Base-by-base conservation (phyloP, 2,113 vertebrate genomes). In the Danionella cerebrum region DNA sequence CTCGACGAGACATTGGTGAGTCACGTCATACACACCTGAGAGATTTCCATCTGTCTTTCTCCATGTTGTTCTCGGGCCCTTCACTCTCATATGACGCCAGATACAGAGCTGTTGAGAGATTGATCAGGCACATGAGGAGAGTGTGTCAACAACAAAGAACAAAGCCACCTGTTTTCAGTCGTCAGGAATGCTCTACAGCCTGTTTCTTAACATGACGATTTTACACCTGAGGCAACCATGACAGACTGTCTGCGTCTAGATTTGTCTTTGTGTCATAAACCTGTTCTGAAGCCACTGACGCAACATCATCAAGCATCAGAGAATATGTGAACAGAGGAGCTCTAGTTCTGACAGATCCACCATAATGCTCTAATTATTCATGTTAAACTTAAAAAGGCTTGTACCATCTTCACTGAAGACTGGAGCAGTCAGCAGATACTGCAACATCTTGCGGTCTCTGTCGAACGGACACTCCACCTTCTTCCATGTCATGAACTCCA, bases 21-120 rank as follows among this genome's bases (percentile, higher is more conserved):
- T 36, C 44, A 47, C 39, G 59, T 63, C 38, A 59, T 67, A 91
- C 90, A 64, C 78, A 97, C 95, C 94, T 95, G 64, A 98, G 85
- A 71, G 90, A 88, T 85, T 96, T 96, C 94, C 95, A 97, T 85
- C 93, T 89, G 88, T 97, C 93, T 74, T 95, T 96, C 80, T 98
- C 95, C 80, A 91, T 72, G 74, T 94, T 89, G 83, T 96, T 96
- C 81, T 97, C 94, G 1, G 94, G 95, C 42, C 94, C 91, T 80
- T 98, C 93, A 0, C 94, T 95, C 65, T 95, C 94, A 10, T 95
- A 96, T 0, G 95, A 98, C 1, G 94, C 93, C 90, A 94, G 82
- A 75, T 90, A 95, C 81, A 98, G 85, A 64, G 91, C 95, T 98
- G 75, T 36, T 82, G 77, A 31, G 74, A 64, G 33, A 79, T n/a